These are phyloP conservation scores for Pterocles gutturalis DNA, from an alignment of 2,113 vertebrate species.

Conservation along the genomic window DNA sequence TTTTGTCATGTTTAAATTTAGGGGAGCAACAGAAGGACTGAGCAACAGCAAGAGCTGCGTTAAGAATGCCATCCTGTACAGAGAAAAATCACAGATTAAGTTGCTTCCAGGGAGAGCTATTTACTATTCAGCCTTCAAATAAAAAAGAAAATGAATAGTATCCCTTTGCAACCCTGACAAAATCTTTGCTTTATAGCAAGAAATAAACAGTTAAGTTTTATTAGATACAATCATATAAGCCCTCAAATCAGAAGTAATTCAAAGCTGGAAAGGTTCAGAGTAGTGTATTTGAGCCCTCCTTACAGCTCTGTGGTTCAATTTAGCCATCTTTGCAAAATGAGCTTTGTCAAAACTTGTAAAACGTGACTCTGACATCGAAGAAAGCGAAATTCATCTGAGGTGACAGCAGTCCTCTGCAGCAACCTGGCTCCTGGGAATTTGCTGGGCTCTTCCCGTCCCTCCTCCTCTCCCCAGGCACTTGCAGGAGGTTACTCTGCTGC, in stretches of 20 bases:
- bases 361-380: neutral
- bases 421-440: neutral
- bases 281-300: neutral
- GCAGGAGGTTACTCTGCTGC: neutral
- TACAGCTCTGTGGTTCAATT: neutral
- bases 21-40: neutral
- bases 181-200: slow-evolving; percentile 20
- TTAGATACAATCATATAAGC: neutral
- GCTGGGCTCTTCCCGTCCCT: neutral
- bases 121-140: slow-evolving; percentile 46
- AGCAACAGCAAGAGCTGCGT: slow-evolving; percentile 12
- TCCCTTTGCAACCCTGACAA: slow-evolving; percentile 49
- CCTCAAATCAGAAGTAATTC: slow-evolving; percentile 24
- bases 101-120: slow-evolving; percentile 36
- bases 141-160: slow-evolving; percentile 27
- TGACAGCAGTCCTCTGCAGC: neutral
- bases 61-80: slow-evolving; percentile 25
- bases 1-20: slow-evolving; percentile 28
- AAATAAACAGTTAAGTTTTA: slow-evolving; percentile 37
- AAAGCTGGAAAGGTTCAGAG: neutral
- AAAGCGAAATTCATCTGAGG: neutral
- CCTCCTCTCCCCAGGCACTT: neutral
- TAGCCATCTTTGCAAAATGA: neutral
- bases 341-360: neutral
- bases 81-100: slow-evolving; percentile 36